Conservation (phyloP, 2,888 invertebrate genomes). For the Synergus itoensis region DNA sequence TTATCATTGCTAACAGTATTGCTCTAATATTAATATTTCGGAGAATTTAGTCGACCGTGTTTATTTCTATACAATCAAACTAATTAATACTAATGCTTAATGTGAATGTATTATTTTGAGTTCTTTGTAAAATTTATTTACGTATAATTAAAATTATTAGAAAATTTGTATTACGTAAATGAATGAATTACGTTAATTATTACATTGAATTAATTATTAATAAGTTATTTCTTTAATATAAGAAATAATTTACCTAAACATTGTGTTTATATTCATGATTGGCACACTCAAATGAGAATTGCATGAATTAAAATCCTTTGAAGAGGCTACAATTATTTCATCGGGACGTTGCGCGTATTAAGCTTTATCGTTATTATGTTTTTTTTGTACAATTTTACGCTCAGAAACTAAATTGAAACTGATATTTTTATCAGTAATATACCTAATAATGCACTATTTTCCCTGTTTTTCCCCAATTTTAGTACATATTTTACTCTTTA, state of each 20-base stretch:
- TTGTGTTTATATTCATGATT: background rate
- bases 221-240: background rate
- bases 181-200: too few species aligned
- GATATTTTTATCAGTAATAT: background rate
- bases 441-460: background rate
- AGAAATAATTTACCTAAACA: background rate
- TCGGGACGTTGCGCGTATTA: constrained; percentile 8
- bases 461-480: background rate
- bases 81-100: background rate
- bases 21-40: background rate
- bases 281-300: constrained; percentile 1
- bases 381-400: constrained; percentile 22
- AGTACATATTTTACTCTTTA: too few species aligned
- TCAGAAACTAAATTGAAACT: constrained; percentile 5
- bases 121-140: background rate
- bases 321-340: constrained; percentile 1
- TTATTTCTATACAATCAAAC: background rate
- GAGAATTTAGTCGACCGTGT: background rate
- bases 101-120: background rate
- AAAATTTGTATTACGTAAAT: background rate
- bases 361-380: constrained; percentile 12
- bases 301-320: constrained; percentile 23
- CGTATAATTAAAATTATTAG: background rate
- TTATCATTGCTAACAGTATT: background rate
- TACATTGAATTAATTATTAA: background rate